Evolutionary conservation across 2,797 vertebrate genomes (phyloP), one percentile per base, ranked within the genome.

Genomic region (Aselliscus stoliczkanus): DNA sequence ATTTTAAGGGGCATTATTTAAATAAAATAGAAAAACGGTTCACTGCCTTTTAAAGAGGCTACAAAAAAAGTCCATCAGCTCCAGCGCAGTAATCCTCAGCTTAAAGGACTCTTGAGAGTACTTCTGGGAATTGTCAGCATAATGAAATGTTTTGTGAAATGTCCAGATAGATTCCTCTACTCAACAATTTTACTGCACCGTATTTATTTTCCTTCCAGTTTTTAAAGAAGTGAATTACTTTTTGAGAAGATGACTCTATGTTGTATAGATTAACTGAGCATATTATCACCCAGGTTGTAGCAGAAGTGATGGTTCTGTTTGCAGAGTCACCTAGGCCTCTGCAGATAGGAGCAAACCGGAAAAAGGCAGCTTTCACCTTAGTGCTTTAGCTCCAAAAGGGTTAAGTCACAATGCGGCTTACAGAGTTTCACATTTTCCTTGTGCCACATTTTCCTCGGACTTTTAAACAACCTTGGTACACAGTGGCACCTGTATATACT

Each of bases 11-110:
- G 98, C 98, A 99, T 99, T 98, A 99, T 99, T 98, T 98, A 98
- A 99, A 98, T 98, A 98, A 99, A 99, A 98, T 98, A 99, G 98
- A 98, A 99, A 99, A 99, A 99, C 97, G 98, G 98, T 99, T 99
- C 98, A 98, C 98, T 99, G 98, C 98, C 98, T 99, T 98, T 99
- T 98, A 99, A 99, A 99, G 98, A 98, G 98, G 97, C 98, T 98
- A 98, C 98, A 99, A 98, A 99, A 98, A 99, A 99, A 98, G 98
- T 98, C 98, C 98, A 98, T 99, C 98, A 98, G 98, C 98, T 98
- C 97, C 98, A 98, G 98, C 65, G 98, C 98, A 98, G 98, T 99
- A 99, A 99, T 99, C 98, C 98, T 98, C 98, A 98, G 98, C 98
- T 98, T 98, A 98, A 98, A 98, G 98, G 98, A 98, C 98, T 98